A percentile compares a stretch with the other conserved stretches of the same genome.
Conservation (phyloP, 1,140 invertebrate genomes). For the Anastatus disparis region DNA sequence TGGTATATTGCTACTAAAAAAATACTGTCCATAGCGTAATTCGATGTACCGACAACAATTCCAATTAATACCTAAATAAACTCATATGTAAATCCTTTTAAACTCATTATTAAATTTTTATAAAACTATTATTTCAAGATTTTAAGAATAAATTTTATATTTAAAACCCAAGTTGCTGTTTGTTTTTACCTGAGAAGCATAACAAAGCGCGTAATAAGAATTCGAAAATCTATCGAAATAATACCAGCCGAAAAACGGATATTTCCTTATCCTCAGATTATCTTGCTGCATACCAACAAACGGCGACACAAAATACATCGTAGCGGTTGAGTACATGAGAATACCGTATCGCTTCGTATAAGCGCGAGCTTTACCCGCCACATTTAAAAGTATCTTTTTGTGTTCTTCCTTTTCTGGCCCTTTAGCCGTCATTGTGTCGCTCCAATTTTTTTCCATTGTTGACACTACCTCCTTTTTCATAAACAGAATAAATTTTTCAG, state of each 20-base stretch:
- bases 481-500: too few species aligned
- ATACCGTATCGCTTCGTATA: conserved; percentile 33
- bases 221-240: conserved; percentile 36
- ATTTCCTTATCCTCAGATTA: conserved; percentile 4
- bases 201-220: conserved; percentile 25
- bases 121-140: not conserved
- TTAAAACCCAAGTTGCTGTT: too few species aligned
- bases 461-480: not conserved
- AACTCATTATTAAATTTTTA: too few species aligned
- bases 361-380: not conserved
- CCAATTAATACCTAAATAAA: conserved; percentile 27
- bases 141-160: not conserved
- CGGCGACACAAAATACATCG: conserved; percentile 32
- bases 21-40: conserved; percentile 35
- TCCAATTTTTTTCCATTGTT: conserved; percentile 10
- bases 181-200: conserved; percentile 27
- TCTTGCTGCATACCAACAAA: conserved; percentile 23
- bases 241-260: conserved; percentile 42
- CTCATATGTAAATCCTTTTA: not conserved
- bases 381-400: conserved; percentile 22
- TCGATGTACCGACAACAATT: conserved; percentile 20
- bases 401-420: not conserved
- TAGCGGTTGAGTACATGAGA: conserved; percentile 29
- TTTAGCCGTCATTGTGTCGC: not conserved
- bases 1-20: conserved; percentile 35